Evolutionary conservation across 2,888 invertebrate species (phyloP).

Genomic region (Leptinotarsa tumamoca): DNA sequence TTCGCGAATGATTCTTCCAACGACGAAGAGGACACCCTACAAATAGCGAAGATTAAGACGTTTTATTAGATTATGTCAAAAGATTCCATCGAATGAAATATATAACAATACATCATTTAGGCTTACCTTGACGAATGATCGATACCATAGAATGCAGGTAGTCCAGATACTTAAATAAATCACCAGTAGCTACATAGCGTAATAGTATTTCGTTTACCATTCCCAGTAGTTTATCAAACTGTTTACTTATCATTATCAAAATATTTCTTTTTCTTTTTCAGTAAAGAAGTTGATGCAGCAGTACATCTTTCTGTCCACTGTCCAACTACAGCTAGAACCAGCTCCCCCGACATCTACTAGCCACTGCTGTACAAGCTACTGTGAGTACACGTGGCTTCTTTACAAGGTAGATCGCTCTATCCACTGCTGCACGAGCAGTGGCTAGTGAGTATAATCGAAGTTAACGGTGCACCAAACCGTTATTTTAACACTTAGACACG

Average conservation of each 20-base stretch:
- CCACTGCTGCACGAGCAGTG: neutral
- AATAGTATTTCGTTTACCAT: slow-evolving; percentile 2
- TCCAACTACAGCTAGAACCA: too few relatives aligned
- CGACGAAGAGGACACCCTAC: slow-evolving; percentile 9
- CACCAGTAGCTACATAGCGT: slow-evolving; percentile 17
- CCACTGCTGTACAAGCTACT: neutral
- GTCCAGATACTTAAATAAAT: slow-evolving; percentile 23
- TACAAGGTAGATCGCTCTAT: neutral
- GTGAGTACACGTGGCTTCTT: neutral
- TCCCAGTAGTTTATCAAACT: neutral
- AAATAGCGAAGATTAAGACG: neutral
- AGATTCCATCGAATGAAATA: neutral
- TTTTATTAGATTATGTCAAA: neutral
- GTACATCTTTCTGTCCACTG: too few relatives aligned
- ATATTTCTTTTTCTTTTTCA: neutral
- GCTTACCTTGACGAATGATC: neutral
- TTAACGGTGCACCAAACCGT: too few relatives aligned
- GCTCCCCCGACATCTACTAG: neutral
- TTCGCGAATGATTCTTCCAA: slow-evolving; percentile 1
- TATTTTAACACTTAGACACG: too few relatives aligned
- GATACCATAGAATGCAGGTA: slow-evolving; percentile 3
- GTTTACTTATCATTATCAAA: neutral
- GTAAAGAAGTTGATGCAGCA: neutral
- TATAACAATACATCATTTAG: slow-evolving; percentile 18
- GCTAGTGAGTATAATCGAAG: neutral